Conservation (phyloP, 2,888 invertebrate species). For the Ectemnius cavifrons region DNA sequence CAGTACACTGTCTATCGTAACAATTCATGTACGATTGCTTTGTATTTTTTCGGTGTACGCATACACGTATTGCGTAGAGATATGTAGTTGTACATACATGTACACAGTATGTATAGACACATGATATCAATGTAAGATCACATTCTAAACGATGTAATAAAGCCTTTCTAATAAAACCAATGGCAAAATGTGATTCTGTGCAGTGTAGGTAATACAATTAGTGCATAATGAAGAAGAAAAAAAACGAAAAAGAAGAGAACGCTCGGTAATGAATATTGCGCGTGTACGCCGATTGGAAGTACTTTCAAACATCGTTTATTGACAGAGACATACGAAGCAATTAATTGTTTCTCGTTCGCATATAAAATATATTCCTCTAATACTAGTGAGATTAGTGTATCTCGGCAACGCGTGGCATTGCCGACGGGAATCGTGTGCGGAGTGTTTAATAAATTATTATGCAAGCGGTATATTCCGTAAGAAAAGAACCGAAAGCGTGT, state of each 20-base stretch:
- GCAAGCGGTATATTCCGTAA: neutral
- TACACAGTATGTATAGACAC: slow-evolving; percentile 8
- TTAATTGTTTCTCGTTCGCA: slow-evolving; percentile 44
- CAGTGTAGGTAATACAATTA: too few relatives aligned
- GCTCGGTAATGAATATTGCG: too few relatives aligned
- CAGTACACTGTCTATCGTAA: slow-evolving; percentile 57
- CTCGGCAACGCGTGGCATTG: slow-evolving; percentile 32
- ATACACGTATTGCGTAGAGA: slow-evolving; percentile 30
- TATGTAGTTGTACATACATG: slow-evolving; percentile 33
- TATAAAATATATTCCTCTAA: slow-evolving; percentile 52
- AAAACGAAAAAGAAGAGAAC: too few relatives aligned
- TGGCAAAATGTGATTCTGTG: slow-evolving; percentile 14
- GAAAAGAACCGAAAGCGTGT: neutral
- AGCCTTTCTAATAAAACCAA: slow-evolving; percentile 49
- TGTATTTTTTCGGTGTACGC: slow-evolving; percentile 27
- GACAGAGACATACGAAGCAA: slow-evolving; percentile 49
- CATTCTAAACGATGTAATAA: slow-evolving; percentile 38
- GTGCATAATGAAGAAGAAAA: too few relatives aligned
- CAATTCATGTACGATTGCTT: slow-evolving; percentile 30
- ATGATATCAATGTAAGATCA: slow-evolving; percentile 41
- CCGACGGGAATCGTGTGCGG: neutral
- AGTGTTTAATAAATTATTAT: slow-evolving; percentile 6
- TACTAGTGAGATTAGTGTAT: slow-evolving; percentile 40
- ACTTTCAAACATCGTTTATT: slow-evolving; percentile 48
- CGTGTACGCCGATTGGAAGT: too few relatives aligned